Conservation (phyloP, 2,797 vertebrate genomes). For the Rhynchotus rufescens region DNA sequence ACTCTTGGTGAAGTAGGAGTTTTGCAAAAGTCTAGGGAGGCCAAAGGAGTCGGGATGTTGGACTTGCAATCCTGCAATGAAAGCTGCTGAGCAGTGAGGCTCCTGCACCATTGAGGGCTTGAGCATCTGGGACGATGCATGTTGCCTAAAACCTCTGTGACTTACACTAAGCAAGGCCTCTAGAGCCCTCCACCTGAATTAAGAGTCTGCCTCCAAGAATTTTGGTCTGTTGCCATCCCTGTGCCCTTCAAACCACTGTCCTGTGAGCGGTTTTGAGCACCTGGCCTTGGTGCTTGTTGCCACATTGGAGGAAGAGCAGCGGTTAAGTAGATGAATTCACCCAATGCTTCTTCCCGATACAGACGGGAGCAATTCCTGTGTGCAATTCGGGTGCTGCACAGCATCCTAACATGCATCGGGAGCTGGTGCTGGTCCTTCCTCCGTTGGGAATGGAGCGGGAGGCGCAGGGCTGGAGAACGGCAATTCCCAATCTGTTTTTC, state of each 20-base stretch:
- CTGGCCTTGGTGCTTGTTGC: neutral
- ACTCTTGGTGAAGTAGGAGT: neutral
- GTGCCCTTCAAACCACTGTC: fast-evolving
- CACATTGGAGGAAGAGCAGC: neutral
- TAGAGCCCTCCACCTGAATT: fast-evolving
- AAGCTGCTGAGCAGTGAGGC: neutral
- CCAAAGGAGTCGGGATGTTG: neutral
- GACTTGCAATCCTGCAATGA: neutral
- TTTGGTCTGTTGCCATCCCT: neutral
- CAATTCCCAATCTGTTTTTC: neutral
- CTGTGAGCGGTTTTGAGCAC: neutral
- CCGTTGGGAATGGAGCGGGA: neutral
- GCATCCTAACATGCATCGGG: fast-evolving
- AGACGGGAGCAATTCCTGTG: neutral
- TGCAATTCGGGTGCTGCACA: neutral
- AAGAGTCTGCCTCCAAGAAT: neutral
- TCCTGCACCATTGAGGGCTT: neutral
- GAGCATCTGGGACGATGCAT: neutral
- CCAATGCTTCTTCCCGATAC: neutral
- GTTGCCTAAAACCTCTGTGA: neutral
- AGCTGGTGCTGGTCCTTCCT: fast-evolving
- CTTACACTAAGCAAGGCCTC: fast-evolving
- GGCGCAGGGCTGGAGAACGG: neutral
- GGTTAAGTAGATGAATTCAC: neutral
- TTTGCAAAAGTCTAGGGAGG: neutral